Evolutionary conservation across 92 coral and sea anemone genomes (phyloP), one percentile per base, ranked within the genome.

Genomic region (Epizoanthus rinbou): DNA sequence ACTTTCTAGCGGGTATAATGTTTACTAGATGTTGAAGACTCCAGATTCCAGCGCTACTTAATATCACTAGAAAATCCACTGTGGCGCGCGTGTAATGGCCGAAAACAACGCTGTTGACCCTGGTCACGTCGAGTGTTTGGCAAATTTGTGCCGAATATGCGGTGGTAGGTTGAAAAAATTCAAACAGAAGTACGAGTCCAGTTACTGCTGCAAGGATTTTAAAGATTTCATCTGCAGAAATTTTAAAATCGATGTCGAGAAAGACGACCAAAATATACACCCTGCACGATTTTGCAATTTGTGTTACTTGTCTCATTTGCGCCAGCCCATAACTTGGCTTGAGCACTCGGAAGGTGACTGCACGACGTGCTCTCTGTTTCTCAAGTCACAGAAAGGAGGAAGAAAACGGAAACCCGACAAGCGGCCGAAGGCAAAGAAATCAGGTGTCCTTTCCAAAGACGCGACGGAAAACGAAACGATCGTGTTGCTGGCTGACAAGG

Each of bases 151-250:
- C 39, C 13, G 69, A 64, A 14, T 64, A 64, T 64, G 69, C 37
- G 69, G 69, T 64, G 69, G 69, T 64, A 64, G 39, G 69, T 14
- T 64, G 23, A 64, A 24, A 64, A 64, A 64, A 64, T 64, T 64
- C 35, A 64, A 64, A 23, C 18, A 64, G 4, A 64, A 15, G 0
- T 5, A 24, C 4, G 37, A 23, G 17, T 64, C 37, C 15, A 64
- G 69, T 24, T 64, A 64, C 69, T 64, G 17, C 18, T 23, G 69
- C 18, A 64, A 64, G 69, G 69, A 64, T 22, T 64, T 9, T 5
- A 64, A 64, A 6, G 69, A 64, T 64, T 64, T 9, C 18, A 11
- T 64, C 6, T 6, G 0, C 69, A 64, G 41, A 64, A 24, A 25
- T 16, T 64, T 64, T 10, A 64, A 64, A 64, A 64, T 64, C 18